phyloP scores from a whole-genome alignment of 2,888 invertebrate species.

The Ophion ventricosus region DNA sequence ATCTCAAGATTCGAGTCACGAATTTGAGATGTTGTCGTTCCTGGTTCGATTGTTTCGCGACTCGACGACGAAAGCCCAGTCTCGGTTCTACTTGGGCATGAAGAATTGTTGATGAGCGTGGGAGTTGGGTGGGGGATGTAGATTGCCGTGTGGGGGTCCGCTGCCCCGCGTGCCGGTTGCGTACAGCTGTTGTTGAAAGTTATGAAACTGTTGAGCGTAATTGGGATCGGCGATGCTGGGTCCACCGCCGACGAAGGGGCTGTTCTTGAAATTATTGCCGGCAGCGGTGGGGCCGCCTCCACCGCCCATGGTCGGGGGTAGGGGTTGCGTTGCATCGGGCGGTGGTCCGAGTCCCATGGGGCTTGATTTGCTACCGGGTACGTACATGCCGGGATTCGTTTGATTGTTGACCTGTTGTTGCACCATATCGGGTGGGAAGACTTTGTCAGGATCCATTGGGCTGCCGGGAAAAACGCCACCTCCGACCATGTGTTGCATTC shows the following conservation, averaged over 20 bases:
- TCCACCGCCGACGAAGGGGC: constrained; percentile 91
- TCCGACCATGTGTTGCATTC: constrained; percentile 83
- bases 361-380: constrained; percentile 85
- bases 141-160: constrained; percentile 82
- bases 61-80: not conserved
- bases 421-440: constrained; percentile 81
- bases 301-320: constrained; percentile 92
- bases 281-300: constrained; percentile 77
- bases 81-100: constrained; percentile 81
- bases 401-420: constrained; percentile 78
- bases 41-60: not conserved
- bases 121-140: constrained; percentile 81
- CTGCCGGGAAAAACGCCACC: constrained; percentile 81
- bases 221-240: constrained; percentile 95
- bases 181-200: constrained; percentile 97
- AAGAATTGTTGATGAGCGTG: constrained; percentile 83
- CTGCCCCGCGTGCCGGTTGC: constrained; percentile 91
- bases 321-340: constrained; percentile 88
- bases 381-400: constrained; percentile 86
- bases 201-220: constrained; percentile 97
- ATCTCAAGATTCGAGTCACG: not conserved
- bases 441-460: constrained; percentile 82
- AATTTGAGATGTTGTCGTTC: constrained; percentile 3
- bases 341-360: constrained; percentile 85
- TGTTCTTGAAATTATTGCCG: constrained; percentile 88